Percentiles rank a stretch among this genome's conserved stretches.
Conservation (phyloP, 2,113 vertebrate species). For the human (Homo sapiens) region DNA sequence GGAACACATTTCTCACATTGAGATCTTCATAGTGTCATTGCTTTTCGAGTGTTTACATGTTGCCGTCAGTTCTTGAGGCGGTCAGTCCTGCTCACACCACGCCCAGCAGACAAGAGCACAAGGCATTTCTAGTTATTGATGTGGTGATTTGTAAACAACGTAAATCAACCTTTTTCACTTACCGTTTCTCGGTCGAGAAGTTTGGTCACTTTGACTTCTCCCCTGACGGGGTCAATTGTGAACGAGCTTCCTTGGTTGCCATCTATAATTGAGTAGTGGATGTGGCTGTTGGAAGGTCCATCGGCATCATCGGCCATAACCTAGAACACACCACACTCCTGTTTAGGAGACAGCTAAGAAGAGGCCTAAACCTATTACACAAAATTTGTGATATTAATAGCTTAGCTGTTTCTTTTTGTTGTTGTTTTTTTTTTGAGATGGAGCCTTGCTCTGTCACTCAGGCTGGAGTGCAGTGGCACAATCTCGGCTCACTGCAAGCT, state of each 20-base stretch:
- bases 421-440: too few relatives aligned
- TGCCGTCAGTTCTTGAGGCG: neutral
- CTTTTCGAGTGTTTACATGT: neutral
- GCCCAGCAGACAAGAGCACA: accelerated
- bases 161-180: neutral
- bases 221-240: slow-evolving; percentile 90
- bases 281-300: slow-evolving; percentile 90
- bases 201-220: slow-evolving; percentile 94
- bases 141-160: neutral
- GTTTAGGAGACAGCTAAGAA: slow-evolving; percentile 26
- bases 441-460: too few relatives aligned
- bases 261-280: slow-evolving; percentile 92
- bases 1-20: neutral
- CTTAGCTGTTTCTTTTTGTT: neutral
- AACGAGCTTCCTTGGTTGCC: slow-evolving; percentile 97
- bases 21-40: neutral
- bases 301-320: slow-evolving; percentile 95
- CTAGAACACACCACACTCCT: slow-evolving; percentile 79
- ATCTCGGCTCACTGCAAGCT: too few relatives aligned
- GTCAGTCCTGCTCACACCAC: accelerated
- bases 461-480: too few relatives aligned
- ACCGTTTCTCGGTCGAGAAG: slow-evolving; percentile 96
- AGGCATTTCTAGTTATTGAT: neutral
- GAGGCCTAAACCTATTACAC: neutral
- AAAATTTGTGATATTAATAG: neutral